These are phyloP conservation scores for Cervus canadensis DNA, from an alignment of 2,113 vertebrate genomes.

Conservation along the genomic window DNA sequence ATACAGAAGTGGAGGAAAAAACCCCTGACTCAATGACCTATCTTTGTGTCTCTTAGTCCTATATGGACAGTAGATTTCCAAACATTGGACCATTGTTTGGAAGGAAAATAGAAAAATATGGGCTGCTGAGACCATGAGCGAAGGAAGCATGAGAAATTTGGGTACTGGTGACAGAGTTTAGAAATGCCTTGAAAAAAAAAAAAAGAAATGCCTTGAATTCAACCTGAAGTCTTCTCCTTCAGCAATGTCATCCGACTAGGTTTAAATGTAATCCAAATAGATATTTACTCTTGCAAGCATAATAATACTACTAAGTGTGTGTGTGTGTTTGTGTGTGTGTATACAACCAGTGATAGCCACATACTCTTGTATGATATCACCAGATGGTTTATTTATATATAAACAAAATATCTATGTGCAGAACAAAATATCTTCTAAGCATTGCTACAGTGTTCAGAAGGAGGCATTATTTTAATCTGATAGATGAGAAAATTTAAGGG, in stretches of 20 bases:
- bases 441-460: neutral
- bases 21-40: accelerated
- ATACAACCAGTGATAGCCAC: neutral
- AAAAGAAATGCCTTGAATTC: neutral
- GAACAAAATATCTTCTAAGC: neutral
- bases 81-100: neutral
- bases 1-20: neutral
- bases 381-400: neutral
- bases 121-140: neutral
- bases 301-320: neutral
- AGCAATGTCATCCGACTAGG: neutral
- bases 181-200: neutral
- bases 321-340: neutral
- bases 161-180: neutral
- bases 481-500: neutral
- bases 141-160: neutral
- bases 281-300: neutral
- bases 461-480: neutral
- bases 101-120: neutral
- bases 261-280: neutral
- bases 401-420: neutral
- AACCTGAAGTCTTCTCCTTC: neutral
- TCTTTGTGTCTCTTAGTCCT: neutral
- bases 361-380: neutral
- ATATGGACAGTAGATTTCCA: neutral